Evolutionary conservation across 2,797 vertebrate species (phyloP).

Genomic region (Phyllotis vaccarum): DNA sequence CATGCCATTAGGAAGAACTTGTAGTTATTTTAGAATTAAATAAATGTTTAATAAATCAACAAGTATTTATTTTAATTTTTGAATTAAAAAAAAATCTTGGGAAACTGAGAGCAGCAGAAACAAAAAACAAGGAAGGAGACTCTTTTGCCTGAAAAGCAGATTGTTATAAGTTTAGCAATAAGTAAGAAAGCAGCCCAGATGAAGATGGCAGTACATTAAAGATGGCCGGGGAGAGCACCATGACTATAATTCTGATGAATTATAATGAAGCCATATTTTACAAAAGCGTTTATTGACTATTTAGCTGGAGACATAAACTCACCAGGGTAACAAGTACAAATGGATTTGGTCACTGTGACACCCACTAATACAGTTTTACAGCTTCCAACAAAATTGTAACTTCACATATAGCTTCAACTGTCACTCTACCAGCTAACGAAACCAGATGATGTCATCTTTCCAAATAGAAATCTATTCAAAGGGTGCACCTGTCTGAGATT

Average conservation of each 20-base stretch:
- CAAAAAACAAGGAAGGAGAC: background rate
- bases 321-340: background rate
- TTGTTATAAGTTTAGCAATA: background rate
- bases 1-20: background rate
- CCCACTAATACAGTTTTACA: background rate
- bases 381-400: background rate
- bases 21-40: background rate
- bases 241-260: background rate
- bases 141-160: background rate
- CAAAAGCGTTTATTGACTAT: background rate
- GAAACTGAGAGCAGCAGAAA: background rate
- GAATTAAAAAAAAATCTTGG: background rate
- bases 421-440: background rate
- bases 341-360: background rate
- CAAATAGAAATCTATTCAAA: background rate
- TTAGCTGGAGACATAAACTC: background rate
- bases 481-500: background rate
- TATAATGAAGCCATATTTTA: background rate
- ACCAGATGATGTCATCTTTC: background rate
- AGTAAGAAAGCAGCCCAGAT: rapidly evolving
- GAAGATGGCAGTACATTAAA: background rate
- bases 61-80: background rate
- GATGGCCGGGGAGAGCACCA: background rate
- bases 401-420: background rate
- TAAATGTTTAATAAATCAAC: background rate